These are phyloP conservation scores for Lampris megalopsis DNA, from an alignment of 2,113 vertebrate species.

Conservation along the genomic window DNA sequence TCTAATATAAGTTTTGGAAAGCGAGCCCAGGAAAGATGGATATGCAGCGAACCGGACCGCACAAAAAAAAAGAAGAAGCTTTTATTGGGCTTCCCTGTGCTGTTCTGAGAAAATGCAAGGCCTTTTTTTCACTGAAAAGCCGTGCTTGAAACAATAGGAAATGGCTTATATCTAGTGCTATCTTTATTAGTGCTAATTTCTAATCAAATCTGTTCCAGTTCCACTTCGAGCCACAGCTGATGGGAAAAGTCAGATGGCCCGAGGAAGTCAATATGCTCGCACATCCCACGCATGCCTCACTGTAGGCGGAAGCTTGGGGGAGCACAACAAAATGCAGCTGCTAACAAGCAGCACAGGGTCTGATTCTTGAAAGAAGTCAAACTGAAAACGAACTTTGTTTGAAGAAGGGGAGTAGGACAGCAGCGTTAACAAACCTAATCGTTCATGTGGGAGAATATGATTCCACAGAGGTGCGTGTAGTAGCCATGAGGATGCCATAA, in stretches of 20 bases:
- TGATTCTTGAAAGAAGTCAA: constrained; percentile 2
- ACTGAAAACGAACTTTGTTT: constrained; percentile 1
- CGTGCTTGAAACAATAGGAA: background rate
- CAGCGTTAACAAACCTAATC: constrained; percentile 88
- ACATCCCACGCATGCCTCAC: constrained; percentile 60
- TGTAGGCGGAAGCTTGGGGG: constrained; percentile 54
- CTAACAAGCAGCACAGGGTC: constrained; percentile 15
- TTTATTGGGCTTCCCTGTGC: background rate
- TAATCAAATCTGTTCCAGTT: constrained; percentile 39
- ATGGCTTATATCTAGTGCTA: constrained; percentile 5
- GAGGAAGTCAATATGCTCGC: constrained; percentile 61
- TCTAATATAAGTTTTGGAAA: constrained; percentile 47
- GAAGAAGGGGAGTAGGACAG: background rate
- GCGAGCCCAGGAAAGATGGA: constrained; percentile 4
- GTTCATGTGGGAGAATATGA: constrained; percentile 93
- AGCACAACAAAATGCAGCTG: constrained; percentile 60
- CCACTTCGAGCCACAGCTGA: constrained; percentile 64
- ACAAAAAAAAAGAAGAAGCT: background rate
- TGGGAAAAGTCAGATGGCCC: constrained; percentile 54
- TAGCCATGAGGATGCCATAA: constrained; percentile 93
- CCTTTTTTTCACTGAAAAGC: background rate
- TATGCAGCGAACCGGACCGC: background rate
- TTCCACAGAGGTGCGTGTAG: constrained; percentile 92
- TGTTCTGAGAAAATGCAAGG: background rate
- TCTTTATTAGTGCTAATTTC: constrained; percentile 23